These are phyloP conservation scores for Falco punctatus DNA, from an alignment of 2,113 vertebrate species.

Conservation along the genomic window DNA sequence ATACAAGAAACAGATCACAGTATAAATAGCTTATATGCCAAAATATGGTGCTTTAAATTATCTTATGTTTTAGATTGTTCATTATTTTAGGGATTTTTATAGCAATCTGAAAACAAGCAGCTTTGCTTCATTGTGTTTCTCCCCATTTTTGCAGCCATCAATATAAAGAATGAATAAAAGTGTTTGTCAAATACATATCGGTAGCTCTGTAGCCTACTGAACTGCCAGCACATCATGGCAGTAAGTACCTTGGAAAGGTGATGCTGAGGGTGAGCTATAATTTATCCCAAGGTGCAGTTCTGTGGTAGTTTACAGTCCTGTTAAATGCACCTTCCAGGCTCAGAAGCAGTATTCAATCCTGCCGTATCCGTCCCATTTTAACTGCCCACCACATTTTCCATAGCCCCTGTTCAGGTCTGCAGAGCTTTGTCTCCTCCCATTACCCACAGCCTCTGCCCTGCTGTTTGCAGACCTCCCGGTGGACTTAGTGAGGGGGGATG, in stretches of 20 bases:
- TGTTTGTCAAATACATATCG: neutral
- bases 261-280: slow-evolving; percentile 30
- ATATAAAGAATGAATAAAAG: neutral
- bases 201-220: slow-evolving; percentile 5
- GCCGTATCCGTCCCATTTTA: neutral
- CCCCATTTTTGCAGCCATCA: neutral
- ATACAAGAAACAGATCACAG: neutral
- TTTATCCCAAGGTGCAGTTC: slow-evolving; percentile 2
- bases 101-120: neutral
- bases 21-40: neutral
- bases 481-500: neutral
- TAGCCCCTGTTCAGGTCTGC: neutral
- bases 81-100: neutral
- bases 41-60: neutral
- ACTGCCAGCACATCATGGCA: neutral
- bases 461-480: neutral
- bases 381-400: neutral
- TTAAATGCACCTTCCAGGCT: slow-evolving; percentile 23
- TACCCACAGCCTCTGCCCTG: neutral
- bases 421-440: neutral
- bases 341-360: neutral
- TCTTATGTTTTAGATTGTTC: neutral
- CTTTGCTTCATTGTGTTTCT: neutral
- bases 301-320: neutral
- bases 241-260: neutral